Evolutionary conservation across 2,888 invertebrate genomes (phyloP).

Genomic region (Drepanosiphum platanoidis): DNA sequence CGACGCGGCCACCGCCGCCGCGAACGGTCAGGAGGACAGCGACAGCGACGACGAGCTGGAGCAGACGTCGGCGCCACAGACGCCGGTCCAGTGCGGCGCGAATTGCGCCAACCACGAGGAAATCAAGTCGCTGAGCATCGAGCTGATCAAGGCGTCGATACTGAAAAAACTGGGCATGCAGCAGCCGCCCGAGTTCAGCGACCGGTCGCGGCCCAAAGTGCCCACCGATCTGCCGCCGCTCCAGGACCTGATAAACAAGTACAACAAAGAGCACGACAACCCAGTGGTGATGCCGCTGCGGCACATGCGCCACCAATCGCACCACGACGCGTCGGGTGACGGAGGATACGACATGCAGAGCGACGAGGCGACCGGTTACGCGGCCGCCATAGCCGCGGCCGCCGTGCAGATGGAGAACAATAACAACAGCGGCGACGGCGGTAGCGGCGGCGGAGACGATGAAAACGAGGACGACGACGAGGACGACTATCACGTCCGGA

Average conservation of each 20-base stretch:
- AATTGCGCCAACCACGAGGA: constrained; percentile 24
- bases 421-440: neutral
- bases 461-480: constrained; percentile 69
- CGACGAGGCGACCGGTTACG: constrained; percentile 34
- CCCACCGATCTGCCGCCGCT: constrained; percentile 72
- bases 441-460: neutral
- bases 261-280: constrained; percentile 61
- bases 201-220: constrained; percentile 71
- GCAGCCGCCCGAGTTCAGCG: constrained; percentile 77
- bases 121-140: constrained; percentile 45
- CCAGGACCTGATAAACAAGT: constrained; percentile 67
- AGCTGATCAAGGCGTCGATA: constrained; percentile 76
- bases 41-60: constrained; percentile 3
- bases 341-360: constrained; percentile 49
- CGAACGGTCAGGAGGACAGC: constrained; percentile 43
- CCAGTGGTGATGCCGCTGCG: constrained; percentile 66
- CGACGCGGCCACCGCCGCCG: constrained; percentile 49
- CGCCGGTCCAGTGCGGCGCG: constrained; percentile 53
- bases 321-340: constrained; percentile 63
- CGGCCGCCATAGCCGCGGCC: neutral
- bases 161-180: constrained; percentile 77
- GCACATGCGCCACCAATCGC: constrained; percentile 69
- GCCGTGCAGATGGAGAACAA: neutral
- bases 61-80: constrained; percentile 31
- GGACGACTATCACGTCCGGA: constrained; percentile 76